These are phyloP conservation scores for Leptinotarsa juncta DNA, from an alignment of 2,888 invertebrate species.

Conservation along the genomic window DNA sequence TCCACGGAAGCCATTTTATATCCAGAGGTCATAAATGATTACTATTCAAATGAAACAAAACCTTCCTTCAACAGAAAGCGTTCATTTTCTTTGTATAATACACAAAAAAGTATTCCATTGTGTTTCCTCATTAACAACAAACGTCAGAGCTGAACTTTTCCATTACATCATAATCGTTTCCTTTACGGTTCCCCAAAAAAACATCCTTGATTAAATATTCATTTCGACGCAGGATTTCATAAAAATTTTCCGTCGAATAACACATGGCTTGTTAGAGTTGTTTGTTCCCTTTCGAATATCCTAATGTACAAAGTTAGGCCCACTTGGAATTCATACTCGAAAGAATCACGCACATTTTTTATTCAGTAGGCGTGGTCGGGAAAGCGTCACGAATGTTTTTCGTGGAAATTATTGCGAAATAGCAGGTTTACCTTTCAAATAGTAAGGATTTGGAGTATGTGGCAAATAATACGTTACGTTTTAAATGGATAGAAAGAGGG, in stretches of 20 bases:
- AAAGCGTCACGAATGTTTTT: conserved; percentile 2
- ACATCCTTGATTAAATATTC: neutral
- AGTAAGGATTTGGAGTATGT: neutral
- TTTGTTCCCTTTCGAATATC: neutral
- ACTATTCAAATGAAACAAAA: too few relatives aligned
- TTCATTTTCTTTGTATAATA: too few relatives aligned
- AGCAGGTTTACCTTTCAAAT: neutral
- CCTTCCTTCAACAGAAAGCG: too few relatives aligned
- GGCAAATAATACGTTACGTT: neutral
- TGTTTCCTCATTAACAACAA: neutral
- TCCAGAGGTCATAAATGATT: too few relatives aligned
- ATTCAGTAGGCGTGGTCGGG: neutral
- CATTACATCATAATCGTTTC: neutral
- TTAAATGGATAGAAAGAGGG: neutral
- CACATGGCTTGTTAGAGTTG: neutral
- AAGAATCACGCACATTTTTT: conserved; percentile 14
- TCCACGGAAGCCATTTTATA: too few relatives aligned
- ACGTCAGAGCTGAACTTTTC: neutral
- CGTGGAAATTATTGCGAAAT: neutral
- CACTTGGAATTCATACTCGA: conserved; percentile 2
- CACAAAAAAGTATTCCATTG: neutral
- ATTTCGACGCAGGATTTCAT: neutral
- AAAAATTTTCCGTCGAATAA: neutral
- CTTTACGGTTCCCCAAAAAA: neutral
- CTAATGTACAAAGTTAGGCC: conserved; percentile 2